phyloP scores from a whole-genome alignment of 2,113 vertebrate genomes.

The Ginglymostoma cirratum region DNA sequence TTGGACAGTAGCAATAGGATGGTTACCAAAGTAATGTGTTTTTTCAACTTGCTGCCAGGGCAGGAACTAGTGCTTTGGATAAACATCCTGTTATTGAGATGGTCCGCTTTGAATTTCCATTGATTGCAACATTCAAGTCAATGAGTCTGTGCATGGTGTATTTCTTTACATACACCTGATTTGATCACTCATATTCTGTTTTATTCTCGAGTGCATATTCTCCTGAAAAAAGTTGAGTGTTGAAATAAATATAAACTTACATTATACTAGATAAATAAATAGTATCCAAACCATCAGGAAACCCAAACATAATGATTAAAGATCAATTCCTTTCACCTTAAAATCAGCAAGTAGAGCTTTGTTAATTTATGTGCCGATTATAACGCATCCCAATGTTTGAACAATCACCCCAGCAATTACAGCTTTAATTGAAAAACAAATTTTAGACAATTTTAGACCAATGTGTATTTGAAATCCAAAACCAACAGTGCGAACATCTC shows the following conservation, averaged over 20 bases:
- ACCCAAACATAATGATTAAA: neutral
- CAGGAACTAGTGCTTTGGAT: neutral
- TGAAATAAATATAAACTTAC: neutral
- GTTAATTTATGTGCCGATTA: neutral
- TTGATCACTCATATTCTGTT: neutral
- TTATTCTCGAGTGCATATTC: neutral
- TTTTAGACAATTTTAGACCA: slow-evolving; percentile 14
- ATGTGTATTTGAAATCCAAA: neutral
- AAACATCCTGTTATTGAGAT: neutral
- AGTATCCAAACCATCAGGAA: neutral
- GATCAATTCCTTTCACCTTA: neutral
- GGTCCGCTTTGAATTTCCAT: neutral
- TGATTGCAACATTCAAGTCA: neutral
- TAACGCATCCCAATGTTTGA: neutral
- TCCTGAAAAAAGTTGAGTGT: neutral
- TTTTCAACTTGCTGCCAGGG: neutral
- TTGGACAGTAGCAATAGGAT: neutral
- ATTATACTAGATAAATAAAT: neutral
- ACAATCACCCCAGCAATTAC: neutral
- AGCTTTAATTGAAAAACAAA: slow-evolving; percentile 14
- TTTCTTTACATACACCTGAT: neutral
- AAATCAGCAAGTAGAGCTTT: neutral
- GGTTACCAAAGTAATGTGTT: neutral
- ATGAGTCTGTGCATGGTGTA: neutral
- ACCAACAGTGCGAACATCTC: neutral